phyloP scores from a whole-genome alignment of 2,888 invertebrate genomes.

The Theristus sp. region DNA sequence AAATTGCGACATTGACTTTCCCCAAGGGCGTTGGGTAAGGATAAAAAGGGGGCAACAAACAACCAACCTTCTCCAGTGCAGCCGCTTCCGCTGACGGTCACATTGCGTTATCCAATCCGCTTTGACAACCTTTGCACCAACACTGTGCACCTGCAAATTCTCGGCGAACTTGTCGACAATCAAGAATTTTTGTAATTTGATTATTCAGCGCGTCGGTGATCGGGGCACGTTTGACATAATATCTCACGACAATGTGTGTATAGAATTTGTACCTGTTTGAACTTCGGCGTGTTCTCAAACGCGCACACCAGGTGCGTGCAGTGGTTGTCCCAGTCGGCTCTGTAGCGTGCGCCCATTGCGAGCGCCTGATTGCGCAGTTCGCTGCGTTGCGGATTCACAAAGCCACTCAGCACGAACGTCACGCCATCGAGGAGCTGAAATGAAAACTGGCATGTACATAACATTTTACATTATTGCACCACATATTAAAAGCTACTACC shows the following conservation, averaged over 20 bases:
- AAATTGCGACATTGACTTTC: too few species aligned
- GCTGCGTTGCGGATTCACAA: conserved; percentile 57
- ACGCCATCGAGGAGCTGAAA: conserved; percentile 45
- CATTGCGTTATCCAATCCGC: conserved; percentile 57
- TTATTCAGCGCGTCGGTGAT: too few species aligned
- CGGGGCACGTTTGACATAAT: not conserved
- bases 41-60: too few species aligned
- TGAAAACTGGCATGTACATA: too few species aligned
- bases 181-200: too few species aligned
- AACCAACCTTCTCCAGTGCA: conserved; percentile 45
- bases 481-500: too few species aligned
- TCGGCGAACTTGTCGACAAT: not conserved
- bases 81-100: conserved; percentile 40
- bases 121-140: conserved; percentile 43
- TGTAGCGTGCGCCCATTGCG: conserved; percentile 59
- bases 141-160: conserved; percentile 8
- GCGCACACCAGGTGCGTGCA: conserved; percentile 79
- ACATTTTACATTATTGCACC: too few species aligned
- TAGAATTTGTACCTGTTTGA: conserved; percentile 44
- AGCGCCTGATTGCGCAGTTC: conserved; percentile 48
- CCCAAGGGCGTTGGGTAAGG: too few species aligned
- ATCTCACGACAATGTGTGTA: not conserved
- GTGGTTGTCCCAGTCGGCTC: conserved; percentile 49
- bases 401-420: conserved; percentile 64
- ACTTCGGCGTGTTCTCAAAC: conserved; percentile 70